These are phyloP conservation scores for Apoda limacodes DNA, from an alignment of 2,888 invertebrate species.

Conservation along the genomic window DNA sequence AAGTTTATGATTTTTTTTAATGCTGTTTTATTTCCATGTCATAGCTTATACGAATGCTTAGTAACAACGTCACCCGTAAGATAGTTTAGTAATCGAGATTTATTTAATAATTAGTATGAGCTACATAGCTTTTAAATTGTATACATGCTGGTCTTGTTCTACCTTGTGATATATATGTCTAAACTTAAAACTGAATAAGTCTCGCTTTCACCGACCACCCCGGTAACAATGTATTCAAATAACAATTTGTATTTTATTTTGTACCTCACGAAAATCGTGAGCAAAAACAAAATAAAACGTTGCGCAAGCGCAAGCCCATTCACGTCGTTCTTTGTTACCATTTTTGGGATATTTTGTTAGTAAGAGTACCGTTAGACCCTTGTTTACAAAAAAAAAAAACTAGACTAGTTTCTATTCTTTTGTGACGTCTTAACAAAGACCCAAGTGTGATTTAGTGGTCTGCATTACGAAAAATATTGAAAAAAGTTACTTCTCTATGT, in stretches of 20 bases:
- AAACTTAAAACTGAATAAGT: conserved; percentile 22
- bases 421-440: conserved; percentile 46
- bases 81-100: no score
- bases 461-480: conserved; percentile 25
- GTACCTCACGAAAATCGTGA: conserved; percentile 49
- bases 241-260: conserved; percentile 28
- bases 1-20: no score
- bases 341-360: conserved; percentile 41
- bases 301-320: conserved; percentile 55
- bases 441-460: conserved; percentile 55
- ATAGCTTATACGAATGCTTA: no score
- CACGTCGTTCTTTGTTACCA: conserved; percentile 47
- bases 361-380: conserved; percentile 48
- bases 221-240: conserved; percentile 35
- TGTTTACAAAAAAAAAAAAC: no score
- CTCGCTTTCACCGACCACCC: conserved; percentile 61
- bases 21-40: no score
- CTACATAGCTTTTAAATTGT: no score
- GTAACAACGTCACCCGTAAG: no score
- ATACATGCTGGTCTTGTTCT: no score
- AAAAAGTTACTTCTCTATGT: no score
- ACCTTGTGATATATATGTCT: no score
- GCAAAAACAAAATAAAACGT: conserved; percentile 45
- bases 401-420: conserved; percentile 48
- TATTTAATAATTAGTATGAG: no score